Conservation (phyloP, 2,888 invertebrate genomes). For the Mesorhabditis sp. region DNA sequence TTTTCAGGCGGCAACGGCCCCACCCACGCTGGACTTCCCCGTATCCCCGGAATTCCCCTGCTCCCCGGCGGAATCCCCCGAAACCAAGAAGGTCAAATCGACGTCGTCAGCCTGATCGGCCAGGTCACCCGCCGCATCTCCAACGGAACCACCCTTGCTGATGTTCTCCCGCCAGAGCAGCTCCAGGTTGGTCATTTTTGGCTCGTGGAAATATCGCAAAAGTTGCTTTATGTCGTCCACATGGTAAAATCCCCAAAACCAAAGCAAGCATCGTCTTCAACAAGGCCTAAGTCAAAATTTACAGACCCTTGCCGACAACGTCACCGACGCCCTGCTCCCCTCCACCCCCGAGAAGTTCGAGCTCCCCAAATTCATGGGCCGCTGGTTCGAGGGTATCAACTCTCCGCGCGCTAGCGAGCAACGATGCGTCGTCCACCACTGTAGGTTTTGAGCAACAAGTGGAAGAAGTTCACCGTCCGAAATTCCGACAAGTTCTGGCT, state of each 20-base stretch:
- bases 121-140: constrained; percentile 55
- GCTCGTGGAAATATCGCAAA: too few species aligned
- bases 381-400: constrained; percentile 58
- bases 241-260: too few species aligned
- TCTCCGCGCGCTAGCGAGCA: constrained; percentile 56
- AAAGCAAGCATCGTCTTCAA: too few species aligned
- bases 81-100: constrained; percentile 57
- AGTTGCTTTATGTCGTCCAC: too few species aligned
- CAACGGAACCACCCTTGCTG: constrained; percentile 57
- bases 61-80: constrained; percentile 57
- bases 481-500: background rate
- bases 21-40: constrained; percentile 55
- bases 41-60: constrained; percentile 56
- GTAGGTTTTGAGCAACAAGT: constrained; percentile 28
- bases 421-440: constrained; percentile 58
- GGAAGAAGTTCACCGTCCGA: background rate
- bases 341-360: constrained; percentile 55
- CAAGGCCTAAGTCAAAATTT: background rate
- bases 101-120: constrained; percentile 38
- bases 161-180: constrained; percentile 57
- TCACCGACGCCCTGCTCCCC: constrained; percentile 57
- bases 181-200: constrained; percentile 18
- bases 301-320: constrained; percentile 58
- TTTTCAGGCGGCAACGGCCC: constrained; percentile 68
- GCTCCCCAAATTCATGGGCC: constrained; percentile 57